Evolutionary conservation across 2,888 invertebrate genomes (phyloP), one percentile per base, ranked within the genome.

Genomic region (Chouioia cunea): DNA sequence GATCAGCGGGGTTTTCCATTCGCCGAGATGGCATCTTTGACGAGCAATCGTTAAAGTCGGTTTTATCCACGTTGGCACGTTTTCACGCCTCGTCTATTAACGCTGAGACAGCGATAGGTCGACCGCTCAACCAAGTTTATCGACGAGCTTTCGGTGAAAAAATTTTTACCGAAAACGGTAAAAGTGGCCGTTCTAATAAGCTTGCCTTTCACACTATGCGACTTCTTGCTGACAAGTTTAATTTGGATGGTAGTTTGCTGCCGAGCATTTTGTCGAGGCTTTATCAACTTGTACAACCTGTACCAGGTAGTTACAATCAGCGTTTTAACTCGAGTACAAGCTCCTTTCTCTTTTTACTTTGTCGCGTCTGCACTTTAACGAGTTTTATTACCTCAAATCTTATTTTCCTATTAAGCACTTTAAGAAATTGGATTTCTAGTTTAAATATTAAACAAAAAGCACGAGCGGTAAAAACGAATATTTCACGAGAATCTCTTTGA

Each of bases 51-150:
- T 3, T 70, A 8, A 53, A 18, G 18, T 3, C 67, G 12, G 70
- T 15, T 10, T 16, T 73, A 1, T 0, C 20, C 0, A 60, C 50
- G 4, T 52, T 70, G 12, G 73, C 73, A 15, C 23, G 48, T 2
- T 73, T 73, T n/a, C 73, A 73, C 56, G 70, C 73, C 12, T 12
- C 63, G n/a, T 56, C 59, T 8, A 14, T 73, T 0, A 2, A 50
- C 1, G 20, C 50, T 2, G 62, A 73, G 54, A 14, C 10, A 2
- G 23, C 15, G 1, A 14, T 65, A n/a, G n/a, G n/a, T n/a, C n/a
- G n/a, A n/a, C 4, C n/a, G 0, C 12, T 69, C 14, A 20, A 62
- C 27, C 12, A 27, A 0, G 12, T 6, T 0, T 73, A 23, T 44
- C 59, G 54, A 0, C 46, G 23, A 0, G 59, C 63, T 6, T 68